Percentiles rank a stretch among this genome's conserved stretches.
phyloP scores from a whole-genome alignment of 2,888 invertebrate genomes.

The Bombylius major region DNA sequence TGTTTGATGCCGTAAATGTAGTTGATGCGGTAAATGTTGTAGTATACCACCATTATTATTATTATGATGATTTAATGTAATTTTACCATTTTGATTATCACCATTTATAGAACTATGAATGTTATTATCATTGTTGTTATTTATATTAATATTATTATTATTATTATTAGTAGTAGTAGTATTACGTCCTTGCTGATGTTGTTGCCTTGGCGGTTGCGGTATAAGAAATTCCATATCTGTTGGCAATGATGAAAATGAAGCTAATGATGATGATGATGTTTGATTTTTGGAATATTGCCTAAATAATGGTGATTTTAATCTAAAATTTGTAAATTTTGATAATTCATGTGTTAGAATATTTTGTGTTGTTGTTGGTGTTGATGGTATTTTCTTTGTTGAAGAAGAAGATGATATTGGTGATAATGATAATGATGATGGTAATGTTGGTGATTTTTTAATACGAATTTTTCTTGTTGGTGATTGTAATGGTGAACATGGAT shows the following conservation, averaged over 20 bases:
- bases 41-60: not conserved
- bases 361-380: not conserved
- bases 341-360: not conserved
- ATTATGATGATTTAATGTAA: conserved; percentile 2
- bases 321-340: conserved; percentile 5
- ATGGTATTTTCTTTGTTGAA: not conserved
- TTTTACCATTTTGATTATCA: conserved; percentile 28
- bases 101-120: not conserved
- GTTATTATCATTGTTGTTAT: not conserved
- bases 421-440: not conserved
- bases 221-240: conserved; percentile 34
- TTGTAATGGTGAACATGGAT: conserved; percentile 5
- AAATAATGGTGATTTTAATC: conserved; percentile 9
- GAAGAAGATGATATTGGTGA: too few species aligned
- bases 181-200: conserved; percentile 13
- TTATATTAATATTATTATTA: not conserved
- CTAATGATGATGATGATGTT: not conserved
- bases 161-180: conserved; percentile 41
- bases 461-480: conserved; percentile 8
- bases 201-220: conserved; percentile 20
- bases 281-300: conserved; percentile 4
- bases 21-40: conserved; percentile 2
- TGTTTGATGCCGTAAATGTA: not conserved
- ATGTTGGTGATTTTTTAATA: conserved; percentile 2
- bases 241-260: conserved; percentile 1